phyloP scores from a whole-genome alignment of 1,140 invertebrate species.

The Belonocnema kinseyi region DNA sequence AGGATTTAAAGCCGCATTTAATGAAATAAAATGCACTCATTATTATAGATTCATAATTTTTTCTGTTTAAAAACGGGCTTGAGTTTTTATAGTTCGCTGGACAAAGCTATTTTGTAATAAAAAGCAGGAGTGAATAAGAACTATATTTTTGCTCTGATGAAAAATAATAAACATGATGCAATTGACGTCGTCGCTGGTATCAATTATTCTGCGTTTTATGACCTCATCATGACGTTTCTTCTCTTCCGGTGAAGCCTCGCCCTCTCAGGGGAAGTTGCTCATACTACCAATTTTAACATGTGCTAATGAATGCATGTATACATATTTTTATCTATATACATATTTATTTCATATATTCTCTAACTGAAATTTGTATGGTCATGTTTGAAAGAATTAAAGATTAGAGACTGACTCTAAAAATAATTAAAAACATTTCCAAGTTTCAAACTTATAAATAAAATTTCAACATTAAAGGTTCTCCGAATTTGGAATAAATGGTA shows the following conservation, averaged over 20 bases:
- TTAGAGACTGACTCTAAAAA: too few species aligned
- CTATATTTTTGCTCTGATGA: not conserved
- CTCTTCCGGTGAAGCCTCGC: conserved; percentile 37
- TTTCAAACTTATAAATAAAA: too few species aligned
- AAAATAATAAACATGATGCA: conserved; percentile 17
- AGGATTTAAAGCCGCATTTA: too few species aligned
- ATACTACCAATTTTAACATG: conserved; percentile 8
- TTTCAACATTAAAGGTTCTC: too few species aligned
- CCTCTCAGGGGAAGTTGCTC: conserved; percentile 26
- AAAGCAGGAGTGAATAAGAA: not conserved
- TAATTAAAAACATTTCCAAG: too few species aligned
- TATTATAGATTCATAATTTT: too few species aligned
- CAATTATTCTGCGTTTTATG: conserved; percentile 40
- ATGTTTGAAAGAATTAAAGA: too few species aligned
- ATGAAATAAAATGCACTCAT: too few species aligned
- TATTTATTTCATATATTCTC: not conserved
- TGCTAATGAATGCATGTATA: not conserved
- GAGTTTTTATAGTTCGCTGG: not conserved
- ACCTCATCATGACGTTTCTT: conserved; percentile 40
- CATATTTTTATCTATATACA: not conserved
- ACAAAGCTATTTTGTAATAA: not conserved
- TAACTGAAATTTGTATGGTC: too few species aligned
- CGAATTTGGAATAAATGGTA: too few species aligned
- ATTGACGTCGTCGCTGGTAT: conserved; percentile 15
- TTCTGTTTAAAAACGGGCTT: too few species aligned